These are phyloP conservation scores for Junonia oenone DNA, from an alignment of 2,888 invertebrate species.

Conservation along the genomic window DNA sequence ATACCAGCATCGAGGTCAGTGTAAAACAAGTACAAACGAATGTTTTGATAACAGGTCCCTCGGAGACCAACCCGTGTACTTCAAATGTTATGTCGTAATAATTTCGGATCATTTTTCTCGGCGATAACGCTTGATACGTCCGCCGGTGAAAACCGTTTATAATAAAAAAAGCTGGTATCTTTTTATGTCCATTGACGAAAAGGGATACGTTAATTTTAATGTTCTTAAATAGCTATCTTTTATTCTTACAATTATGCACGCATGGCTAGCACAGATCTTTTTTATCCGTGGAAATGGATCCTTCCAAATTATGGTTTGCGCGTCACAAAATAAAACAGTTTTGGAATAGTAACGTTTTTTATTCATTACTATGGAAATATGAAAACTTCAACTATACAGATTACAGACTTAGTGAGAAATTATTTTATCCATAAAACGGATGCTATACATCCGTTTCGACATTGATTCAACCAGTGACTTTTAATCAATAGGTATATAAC, in stretches of 20 bases:
- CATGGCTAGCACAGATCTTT: too few relatives aligned
- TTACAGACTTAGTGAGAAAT: too few relatives aligned
- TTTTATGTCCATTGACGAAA: background rate
- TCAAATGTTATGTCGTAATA: conserved; percentile 21
- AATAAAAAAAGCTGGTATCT: background rate
- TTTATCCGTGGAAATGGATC: too few relatives aligned
- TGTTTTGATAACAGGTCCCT: conserved; percentile 26
- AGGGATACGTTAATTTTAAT: background rate
- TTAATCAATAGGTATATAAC: too few relatives aligned
- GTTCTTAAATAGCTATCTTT: background rate
- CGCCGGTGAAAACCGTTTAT: conserved; percentile 2
- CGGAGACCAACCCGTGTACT: conserved; percentile 17
- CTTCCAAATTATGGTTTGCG: too few relatives aligned
- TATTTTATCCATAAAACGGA: too few relatives aligned
- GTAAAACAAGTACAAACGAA: background rate
- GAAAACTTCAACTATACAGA: too few relatives aligned
- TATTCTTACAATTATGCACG: background rate
- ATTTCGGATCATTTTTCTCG: conserved; percentile 20
- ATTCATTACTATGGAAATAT: too few relatives aligned
- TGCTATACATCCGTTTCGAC: too few relatives aligned
- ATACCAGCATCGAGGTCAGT: background rate
- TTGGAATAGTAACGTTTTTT: too few relatives aligned
- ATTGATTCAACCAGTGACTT: too few relatives aligned
- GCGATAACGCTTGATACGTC: conserved; percentile 15
- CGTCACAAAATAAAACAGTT: too few relatives aligned